Percentiles rank a stretch among this genome's conserved stretches.
phyloP scores from a whole-genome alignment of 1,140 invertebrate genomes.

The Hormaphis cornu region DNA sequence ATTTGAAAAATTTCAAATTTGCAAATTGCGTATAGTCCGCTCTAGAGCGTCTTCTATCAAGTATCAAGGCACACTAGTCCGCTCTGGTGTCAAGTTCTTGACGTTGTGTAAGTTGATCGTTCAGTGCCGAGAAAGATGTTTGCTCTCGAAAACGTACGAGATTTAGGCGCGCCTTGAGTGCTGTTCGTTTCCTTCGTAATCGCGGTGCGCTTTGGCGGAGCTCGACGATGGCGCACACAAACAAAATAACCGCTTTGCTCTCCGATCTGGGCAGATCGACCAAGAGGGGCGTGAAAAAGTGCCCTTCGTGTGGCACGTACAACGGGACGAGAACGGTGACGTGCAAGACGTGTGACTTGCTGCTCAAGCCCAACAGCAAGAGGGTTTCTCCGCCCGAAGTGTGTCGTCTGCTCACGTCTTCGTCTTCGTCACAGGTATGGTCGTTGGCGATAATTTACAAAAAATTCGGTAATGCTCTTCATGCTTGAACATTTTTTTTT shows the following conservation, averaged over 20 bases:
- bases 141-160: too few species aligned
- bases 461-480: neutral
- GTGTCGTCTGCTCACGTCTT: neutral
- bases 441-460: too few species aligned
- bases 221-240: slow-evolving; percentile 33
- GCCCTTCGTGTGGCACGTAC: slow-evolving; percentile 66
- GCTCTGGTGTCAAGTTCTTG: too few species aligned
- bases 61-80: too few species aligned
- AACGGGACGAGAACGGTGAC: slow-evolving; percentile 64
- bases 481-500: neutral
- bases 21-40: too few species aligned
- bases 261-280: slow-evolving; percentile 58
- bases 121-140: too few species aligned
- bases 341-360: slow-evolving; percentile 55
- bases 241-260: slow-evolving; percentile 34
- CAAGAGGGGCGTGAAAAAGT: slow-evolving; percentile 60
- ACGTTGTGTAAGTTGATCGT: too few species aligned
- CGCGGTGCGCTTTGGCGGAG: too few species aligned
- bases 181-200: too few species aligned
- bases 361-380: slow-evolving; percentile 7
- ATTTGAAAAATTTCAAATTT: too few species aligned
- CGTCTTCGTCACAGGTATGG: neutral
- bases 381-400: slow-evolving; percentile 8
- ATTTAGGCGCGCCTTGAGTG: too few species aligned
- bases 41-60: too few species aligned